Conservation (phyloP, 2,113 vertebrate species). For the Pelecanus crispus region DNA sequence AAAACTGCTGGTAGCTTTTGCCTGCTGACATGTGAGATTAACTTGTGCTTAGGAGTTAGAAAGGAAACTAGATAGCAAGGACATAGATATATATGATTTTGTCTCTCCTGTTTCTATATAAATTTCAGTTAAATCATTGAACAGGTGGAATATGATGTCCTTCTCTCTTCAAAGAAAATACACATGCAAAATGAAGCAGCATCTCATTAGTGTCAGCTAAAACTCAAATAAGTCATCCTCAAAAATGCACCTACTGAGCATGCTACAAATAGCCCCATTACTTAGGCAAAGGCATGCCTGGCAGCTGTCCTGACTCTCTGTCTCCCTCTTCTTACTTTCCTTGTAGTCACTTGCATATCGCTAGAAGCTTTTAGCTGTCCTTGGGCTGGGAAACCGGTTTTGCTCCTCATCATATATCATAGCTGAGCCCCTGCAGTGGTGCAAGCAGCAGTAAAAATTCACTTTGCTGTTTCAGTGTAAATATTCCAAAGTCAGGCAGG, state of each 20-base stretch:
- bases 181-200: background rate
- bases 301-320: background rate
- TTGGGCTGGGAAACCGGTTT: background rate
- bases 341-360: background rate
- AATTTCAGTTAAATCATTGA: background rate
- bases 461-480: background rate
- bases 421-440: background rate
- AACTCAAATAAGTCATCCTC: background rate
- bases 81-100: background rate
- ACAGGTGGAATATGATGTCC: background rate
- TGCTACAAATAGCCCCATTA: background rate
- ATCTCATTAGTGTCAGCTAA: constrained; percentile 12
- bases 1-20: background rate
- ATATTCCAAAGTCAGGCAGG: background rate
- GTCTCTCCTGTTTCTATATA: background rate
- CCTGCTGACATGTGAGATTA: background rate
- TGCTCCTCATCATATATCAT: background rate
- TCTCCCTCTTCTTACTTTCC: background rate
- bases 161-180: constrained; percentile 1
- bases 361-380: background rate
- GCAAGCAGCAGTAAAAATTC: background rate
- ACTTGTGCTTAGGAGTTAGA: background rate
- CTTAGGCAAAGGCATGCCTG: background rate
- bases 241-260: background rate
- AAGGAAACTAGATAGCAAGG: background rate